These are phyloP conservation scores for Athalia cordata DNA, from an alignment of 2,888 invertebrate genomes.

Conservation along the genomic window DNA sequence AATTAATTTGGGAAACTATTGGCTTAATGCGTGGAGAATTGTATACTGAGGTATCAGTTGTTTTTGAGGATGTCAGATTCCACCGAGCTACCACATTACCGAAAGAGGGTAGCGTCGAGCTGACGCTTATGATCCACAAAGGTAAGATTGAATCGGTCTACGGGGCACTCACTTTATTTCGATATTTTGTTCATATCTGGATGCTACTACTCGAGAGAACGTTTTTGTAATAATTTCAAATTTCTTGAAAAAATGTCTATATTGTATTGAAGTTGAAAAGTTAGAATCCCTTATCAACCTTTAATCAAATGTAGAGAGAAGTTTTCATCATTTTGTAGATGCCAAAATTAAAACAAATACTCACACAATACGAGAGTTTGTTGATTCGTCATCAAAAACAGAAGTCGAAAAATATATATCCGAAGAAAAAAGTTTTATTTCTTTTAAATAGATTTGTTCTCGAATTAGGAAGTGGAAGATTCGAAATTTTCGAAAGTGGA, in stretches of 20 bases:
- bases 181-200: no score
- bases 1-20: conserved; percentile 76
- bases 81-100: conserved; percentile 77
- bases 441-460: no score
- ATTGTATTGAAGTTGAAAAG: no score
- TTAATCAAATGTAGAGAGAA: no score
- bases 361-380: conserved; percentile 63
- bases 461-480: conserved; percentile 69
- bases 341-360: no score
- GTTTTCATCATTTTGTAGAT: no score
- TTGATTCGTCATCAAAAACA: conserved; percentile 50
- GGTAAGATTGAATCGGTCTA: conserved; percentile 47
- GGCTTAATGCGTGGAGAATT: conserved; percentile 71
- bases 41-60: conserved; percentile 74
- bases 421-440: neutral
- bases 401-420: neutral
- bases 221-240: no score
- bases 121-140: conserved; percentile 63
- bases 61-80: conserved; percentile 76
- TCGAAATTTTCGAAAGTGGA: conserved; percentile 81
- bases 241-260: no score
- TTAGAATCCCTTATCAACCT: no score
- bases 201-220: no score
- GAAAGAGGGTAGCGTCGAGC: conserved; percentile 70
- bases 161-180: no score